Evolutionary conservation across 2,113 vertebrate species (phyloP), one percentile per base, ranked within the genome.

Genomic region (Rhipidura dahli): DNA sequence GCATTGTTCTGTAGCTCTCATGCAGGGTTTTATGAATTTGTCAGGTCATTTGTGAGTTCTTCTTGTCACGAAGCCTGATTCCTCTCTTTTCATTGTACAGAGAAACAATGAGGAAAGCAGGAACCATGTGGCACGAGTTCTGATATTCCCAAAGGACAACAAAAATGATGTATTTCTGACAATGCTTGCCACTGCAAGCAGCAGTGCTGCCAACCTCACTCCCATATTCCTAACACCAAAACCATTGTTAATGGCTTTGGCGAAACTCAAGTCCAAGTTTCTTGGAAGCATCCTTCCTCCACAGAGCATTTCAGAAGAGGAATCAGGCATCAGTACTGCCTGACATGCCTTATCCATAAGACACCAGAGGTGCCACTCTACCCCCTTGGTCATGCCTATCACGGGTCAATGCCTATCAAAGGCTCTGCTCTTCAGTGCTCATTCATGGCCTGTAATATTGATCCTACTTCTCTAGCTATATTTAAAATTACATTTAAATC

Each of bases 341-440:
- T 40, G n/a, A 56, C 56, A 31, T 8, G 40, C 57, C n/a, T 77
- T 40, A 71, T 12, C 17, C 6, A 6, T 3, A 10, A 16, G 21
- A 54, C 35, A 78, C 6, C 16, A 80, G 33, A 56, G 15, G 6
- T 39, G 14, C 33, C 7, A 35, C 30, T 40, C 27, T 26, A 27
- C 8, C 1, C 8, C 5, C 8, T 18, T 40, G 33, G 16, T 49
- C 30, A 37, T 20, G 11, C 5, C 39, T 35, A 28, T 5, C 0
- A 2, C n/a, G 28, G 50, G 13, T 54, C 21, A 91, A 15, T 33
- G 30, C 35, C 21, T 35, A 28, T 5, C 0, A 2, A 91, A 73
- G 33, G 35, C 50, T 66, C 44, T 51, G 30, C 24, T 66, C 35
- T 40, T 18, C 5, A 4, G 2, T 23, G 17, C 13, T 60, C 39